Evolutionary conservation across 2,888 invertebrate species (phyloP).

Genomic region (Crematogaster levior): DNA sequence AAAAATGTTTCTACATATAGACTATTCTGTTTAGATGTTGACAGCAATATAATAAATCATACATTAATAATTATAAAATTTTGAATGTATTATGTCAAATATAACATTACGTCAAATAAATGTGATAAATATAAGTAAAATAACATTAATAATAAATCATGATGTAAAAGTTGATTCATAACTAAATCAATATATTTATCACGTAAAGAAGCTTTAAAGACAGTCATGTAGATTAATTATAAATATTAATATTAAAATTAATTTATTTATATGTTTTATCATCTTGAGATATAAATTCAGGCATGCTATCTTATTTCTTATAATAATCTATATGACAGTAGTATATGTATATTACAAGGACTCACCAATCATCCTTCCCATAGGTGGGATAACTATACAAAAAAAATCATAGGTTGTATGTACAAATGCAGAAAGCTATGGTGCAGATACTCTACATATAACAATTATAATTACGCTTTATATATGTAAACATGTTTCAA

Average conservation of each 20-base stretch:
- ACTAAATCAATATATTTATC: conserved; percentile 13
- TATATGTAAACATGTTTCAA: conserved; percentile 38
- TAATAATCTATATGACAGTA: conserved; percentile 74
- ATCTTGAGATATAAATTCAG: conserved; percentile 58
- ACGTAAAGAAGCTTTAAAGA: conserved; percentile 35
- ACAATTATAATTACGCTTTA: conserved; percentile 57
- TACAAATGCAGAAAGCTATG: conserved; percentile 77
- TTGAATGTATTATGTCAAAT: no score
- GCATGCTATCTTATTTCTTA: conserved; percentile 73
- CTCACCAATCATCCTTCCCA: conserved; percentile 89
- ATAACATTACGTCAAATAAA: no score
- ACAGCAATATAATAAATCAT: conserved; percentile 19
- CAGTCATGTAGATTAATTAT: conserved; percentile 31
- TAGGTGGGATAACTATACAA: conserved; percentile 87
- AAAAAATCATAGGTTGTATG: conserved; percentile 81
- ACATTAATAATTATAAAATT: background rate
- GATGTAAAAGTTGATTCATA: background rate
- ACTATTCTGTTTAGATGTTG: background rate
- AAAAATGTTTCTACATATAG: background rate
- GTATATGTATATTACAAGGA: conserved; percentile 82
- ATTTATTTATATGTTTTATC: conserved; percentile 47
- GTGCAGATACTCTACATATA: conserved; percentile 71
- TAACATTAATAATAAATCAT: background rate
- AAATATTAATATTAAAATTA: conserved; percentile 13
- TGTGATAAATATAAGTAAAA: background rate